Percentiles rank a stretch among this genome's conserved stretches.
Evolutionary conservation across 2,888 invertebrate species (phyloP).

Genomic region (Argyra leucocephala): DNA sequence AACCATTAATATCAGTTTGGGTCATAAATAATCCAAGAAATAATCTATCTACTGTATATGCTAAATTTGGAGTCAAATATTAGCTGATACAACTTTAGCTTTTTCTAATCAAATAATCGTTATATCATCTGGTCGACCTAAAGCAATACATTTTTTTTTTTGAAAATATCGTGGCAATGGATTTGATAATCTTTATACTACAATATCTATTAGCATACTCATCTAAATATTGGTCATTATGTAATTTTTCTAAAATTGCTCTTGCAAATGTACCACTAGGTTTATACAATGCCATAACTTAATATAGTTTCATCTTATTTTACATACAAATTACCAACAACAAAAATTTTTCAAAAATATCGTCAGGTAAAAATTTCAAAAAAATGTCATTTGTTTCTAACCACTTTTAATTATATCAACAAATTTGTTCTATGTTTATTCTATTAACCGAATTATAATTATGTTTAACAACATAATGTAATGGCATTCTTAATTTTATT

Average conservation of each 20-base stretch:
- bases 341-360: too few species aligned
- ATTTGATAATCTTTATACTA: slow-evolving; percentile 37
- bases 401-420: too few species aligned
- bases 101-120: slow-evolving; percentile 39
- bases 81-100: slow-evolving; percentile 38
- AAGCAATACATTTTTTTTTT: slow-evolving; percentile 36
- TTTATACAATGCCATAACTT: slow-evolving; percentile 33
- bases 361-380: too few species aligned
- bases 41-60: slow-evolving; percentile 76
- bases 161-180: slow-evolving; percentile 36
- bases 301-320: too few species aligned
- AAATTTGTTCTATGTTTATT: too few species aligned
- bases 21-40: slow-evolving; percentile 84
- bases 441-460: too few species aligned
- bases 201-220: slow-evolving; percentile 40
- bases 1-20: slow-evolving; percentile 92
- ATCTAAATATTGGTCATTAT: slow-evolving; percentile 41
- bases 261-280: slow-evolving; percentile 41
- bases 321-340: too few species aligned
- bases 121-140: slow-evolving; percentile 37
- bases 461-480: too few species aligned
- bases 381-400: too few species aligned
- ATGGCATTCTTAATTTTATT: too few species aligned
- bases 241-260: slow-evolving; percentile 41
- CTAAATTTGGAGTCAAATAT: slow-evolving; percentile 77